These are phyloP conservation scores for Monochamus alternatus DNA, from an alignment of 2,888 invertebrate genomes.

Conservation along the genomic window DNA sequence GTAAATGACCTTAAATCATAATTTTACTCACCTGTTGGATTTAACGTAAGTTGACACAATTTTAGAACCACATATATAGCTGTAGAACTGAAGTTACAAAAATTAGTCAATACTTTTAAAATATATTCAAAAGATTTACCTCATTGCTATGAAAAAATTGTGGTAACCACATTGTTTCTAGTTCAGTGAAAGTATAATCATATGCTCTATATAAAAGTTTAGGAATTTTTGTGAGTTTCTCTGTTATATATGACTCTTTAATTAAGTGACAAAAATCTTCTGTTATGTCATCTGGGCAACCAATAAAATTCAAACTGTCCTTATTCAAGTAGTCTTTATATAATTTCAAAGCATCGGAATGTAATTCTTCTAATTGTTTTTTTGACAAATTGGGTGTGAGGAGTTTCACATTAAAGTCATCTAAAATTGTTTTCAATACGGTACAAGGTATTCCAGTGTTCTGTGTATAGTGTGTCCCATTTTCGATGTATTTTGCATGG, in stretches of 20 bases:
- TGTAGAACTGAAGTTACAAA: constrained; percentile 78
- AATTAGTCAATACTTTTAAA: neutral
- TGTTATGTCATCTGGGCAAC: constrained; percentile 74
- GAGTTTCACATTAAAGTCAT: constrained; percentile 86
- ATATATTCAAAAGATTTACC: constrained; percentile 70
- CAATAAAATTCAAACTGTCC: constrained; percentile 76
- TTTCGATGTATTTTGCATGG: too few relatives aligned
- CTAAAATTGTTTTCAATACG: constrained; percentile 70
- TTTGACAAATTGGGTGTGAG: constrained; percentile 83
- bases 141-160: constrained; percentile 88
- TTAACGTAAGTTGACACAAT: constrained; percentile 76
- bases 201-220: constrained; percentile 86
- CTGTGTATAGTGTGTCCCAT: too few relatives aligned
- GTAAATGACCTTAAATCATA: constrained; percentile 36
- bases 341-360: constrained; percentile 79
- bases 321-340: constrained; percentile 80
- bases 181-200: constrained; percentile 81
- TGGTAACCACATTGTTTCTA: constrained; percentile 84
- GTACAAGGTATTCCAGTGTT: neutral
- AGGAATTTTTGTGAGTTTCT: constrained; percentile 80
- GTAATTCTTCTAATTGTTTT: constrained; percentile 77
- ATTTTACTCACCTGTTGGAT: constrained; percentile 73
- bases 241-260: constrained; percentile 77
- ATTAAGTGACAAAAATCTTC: constrained; percentile 74
- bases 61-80: constrained; percentile 79